Evolutionary conservation across 1,140 invertebrate genomes (phyloP).

Genomic region (Nasonia vitripennis): DNA sequence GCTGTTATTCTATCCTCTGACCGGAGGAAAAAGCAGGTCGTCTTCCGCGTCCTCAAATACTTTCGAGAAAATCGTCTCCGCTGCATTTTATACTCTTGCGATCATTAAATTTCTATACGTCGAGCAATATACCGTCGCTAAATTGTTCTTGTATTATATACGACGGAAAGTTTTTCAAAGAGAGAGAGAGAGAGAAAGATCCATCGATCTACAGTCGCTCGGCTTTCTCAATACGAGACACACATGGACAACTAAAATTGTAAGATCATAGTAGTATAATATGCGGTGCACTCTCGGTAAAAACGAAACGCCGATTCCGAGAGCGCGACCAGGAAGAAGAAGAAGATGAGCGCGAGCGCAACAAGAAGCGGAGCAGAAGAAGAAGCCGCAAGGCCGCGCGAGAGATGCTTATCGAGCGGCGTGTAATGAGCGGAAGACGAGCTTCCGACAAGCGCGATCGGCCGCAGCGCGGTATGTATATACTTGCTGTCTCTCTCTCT

Average conservation of each 20-base stretch:
- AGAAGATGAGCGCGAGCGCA: background rate
- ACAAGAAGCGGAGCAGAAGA: constrained; percentile 3
- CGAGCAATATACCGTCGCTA: background rate
- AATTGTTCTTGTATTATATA: no score
- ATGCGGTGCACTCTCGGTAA: background rate
- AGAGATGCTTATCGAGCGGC: constrained; percentile 50
- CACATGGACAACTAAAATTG: background rate
- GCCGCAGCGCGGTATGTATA: no score
- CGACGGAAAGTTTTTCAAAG: no score
- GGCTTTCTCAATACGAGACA: background rate
- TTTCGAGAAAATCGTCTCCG: background rate
- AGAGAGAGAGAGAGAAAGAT: no score
- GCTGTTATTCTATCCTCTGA: background rate
- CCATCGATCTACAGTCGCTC: background rate
- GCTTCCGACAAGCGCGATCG: constrained; percentile 40
- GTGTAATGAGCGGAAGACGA: constrained; percentile 54
- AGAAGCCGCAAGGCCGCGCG: constrained; percentile 22
- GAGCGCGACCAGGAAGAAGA: constrained; percentile 4
- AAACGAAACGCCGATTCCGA: constrained; percentile 2
- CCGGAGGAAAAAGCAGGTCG: background rate
- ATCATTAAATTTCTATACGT: no score
- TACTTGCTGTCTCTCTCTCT: background rate
- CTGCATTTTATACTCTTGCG: background rate
- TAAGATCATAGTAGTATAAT: background rate
- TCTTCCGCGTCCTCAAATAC: background rate